Evolutionary conservation across 2,888 invertebrate species (phyloP).

Genomic region (Agriopis aurantiaria): DNA sequence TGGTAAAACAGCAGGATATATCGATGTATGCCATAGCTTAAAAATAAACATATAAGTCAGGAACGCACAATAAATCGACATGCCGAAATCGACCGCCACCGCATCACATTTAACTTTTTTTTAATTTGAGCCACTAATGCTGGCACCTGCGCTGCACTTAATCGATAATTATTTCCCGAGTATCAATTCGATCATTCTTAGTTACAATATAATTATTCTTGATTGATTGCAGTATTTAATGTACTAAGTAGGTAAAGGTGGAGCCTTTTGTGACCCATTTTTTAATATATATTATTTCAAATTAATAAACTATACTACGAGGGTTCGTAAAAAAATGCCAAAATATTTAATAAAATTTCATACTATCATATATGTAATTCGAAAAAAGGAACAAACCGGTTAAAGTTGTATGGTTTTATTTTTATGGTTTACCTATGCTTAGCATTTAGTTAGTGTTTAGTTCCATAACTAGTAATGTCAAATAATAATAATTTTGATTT

Average conservation of each 20-base stretch:
- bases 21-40: too few relatives aligned
- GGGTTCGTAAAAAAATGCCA: neutral
- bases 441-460: neutral
- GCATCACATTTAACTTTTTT: slow-evolving; percentile 10
- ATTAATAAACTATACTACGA: neutral
- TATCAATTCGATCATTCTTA: slow-evolving; percentile 31
- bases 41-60: neutral
- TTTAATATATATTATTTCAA: neutral
- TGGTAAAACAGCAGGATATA: too few relatives aligned
- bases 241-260: slow-evolving; percentile 13
- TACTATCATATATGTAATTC: neutral
- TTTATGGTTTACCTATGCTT: neutral
- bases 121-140: slow-evolving; percentile 25
- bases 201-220: slow-evolving; percentile 32
- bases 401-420: too few relatives aligned
- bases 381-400: too few relatives aligned
- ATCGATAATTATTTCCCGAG: slow-evolving; percentile 30
- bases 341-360: neutral
- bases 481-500: neutral
- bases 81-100: neutral
- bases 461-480: neutral
- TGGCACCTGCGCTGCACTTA: slow-evolving; percentile 33
- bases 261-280: neutral
- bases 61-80: neutral
- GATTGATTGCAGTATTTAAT: slow-evolving; percentile 29